phyloP scores from a whole-genome alignment of 2,113 vertebrate genomes.

The Prinia subflava region DNA sequence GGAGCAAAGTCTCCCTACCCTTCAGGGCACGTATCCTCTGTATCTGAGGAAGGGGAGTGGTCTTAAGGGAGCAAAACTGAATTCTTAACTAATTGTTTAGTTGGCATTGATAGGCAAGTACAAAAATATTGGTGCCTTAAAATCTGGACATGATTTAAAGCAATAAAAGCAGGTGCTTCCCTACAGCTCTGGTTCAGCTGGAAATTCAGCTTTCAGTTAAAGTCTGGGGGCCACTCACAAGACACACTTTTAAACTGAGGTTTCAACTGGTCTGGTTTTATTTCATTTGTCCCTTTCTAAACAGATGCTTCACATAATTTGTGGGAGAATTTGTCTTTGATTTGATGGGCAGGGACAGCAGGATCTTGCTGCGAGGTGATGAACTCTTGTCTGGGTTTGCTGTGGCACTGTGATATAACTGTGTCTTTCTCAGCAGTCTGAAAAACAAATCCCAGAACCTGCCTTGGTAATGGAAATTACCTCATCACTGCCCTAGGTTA shows the following conservation, averaged over 20 bases:
- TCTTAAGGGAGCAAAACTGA: neutral
- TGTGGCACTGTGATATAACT: neutral
- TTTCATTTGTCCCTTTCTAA: neutral
- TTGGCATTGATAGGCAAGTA: neutral
- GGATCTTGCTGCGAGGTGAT: neutral
- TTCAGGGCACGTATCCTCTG: accelerated
- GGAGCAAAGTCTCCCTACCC: neutral
- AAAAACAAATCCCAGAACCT: constrained; percentile 46
- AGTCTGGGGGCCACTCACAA: neutral
- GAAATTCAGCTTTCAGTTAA: neutral
- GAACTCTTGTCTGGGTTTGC: neutral
- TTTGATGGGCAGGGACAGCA: neutral
- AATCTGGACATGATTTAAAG: neutral
- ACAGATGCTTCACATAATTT: neutral
- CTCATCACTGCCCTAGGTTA: constrained; percentile 30
- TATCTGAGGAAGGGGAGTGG: neutral
- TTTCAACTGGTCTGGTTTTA: neutral
- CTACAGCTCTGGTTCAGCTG: neutral
- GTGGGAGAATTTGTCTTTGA: neutral
- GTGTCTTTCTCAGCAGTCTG: neutral
- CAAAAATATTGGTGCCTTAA: neutral
- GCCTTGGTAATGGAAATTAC: constrained; percentile 30
- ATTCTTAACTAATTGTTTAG: neutral
- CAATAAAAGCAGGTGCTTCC: neutral
- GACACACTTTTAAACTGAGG: neutral